Evolutionary conservation across 2,113 vertebrate genomes (phyloP).

Genomic region (Tichodroma muraria): DNA sequence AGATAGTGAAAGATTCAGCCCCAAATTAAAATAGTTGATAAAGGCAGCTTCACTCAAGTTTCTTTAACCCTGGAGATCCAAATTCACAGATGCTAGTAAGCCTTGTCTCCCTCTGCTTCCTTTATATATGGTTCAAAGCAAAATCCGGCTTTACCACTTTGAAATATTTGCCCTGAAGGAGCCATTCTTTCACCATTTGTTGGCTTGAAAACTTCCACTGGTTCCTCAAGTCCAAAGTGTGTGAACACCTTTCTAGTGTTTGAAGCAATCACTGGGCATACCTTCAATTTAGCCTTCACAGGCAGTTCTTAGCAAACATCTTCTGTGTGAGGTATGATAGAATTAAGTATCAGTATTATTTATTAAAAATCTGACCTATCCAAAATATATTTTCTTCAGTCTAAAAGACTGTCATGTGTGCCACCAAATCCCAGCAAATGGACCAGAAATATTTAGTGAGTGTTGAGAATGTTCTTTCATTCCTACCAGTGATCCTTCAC

Average conservation of each 20-base stretch:
- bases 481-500: neutral
- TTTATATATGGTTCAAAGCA: neutral
- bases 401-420: neutral
- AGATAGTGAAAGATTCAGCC: neutral
- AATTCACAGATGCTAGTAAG: neutral
- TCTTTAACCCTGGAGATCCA: neutral
- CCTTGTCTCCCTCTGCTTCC: neutral
- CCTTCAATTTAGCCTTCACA: neutral
- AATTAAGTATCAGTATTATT: neutral
- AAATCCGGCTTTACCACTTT: neutral
- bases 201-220: neutral
- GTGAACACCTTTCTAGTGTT: neutral
- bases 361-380: neutral
- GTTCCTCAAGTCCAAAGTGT: neutral
- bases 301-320: neutral
- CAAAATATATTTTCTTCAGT: neutral
- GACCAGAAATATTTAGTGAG: neutral
- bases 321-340: neutral
- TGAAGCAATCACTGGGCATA: neutral
- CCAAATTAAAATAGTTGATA: neutral
- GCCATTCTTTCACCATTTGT: neutral
- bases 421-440: neutral
- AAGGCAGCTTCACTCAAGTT: neutral
- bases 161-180: neutral
- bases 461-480: neutral